Conservation (phyloP, 2,888 invertebrate species). For the Elaeidobius kamerunicus region DNA sequence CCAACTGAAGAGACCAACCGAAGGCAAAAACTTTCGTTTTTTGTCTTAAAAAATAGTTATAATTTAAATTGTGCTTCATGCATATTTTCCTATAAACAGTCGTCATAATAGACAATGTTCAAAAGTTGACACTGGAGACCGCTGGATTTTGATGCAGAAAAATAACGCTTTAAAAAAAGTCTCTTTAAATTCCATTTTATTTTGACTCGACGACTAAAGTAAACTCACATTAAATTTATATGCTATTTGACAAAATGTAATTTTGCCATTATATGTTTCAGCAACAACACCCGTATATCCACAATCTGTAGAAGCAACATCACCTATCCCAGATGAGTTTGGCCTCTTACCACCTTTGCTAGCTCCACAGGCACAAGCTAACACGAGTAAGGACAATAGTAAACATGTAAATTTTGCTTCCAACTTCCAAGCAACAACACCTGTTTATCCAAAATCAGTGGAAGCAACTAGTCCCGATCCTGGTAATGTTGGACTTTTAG, state of each 20-base stretch:
- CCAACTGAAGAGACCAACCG: too few relatives aligned
- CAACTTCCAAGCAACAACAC: slow-evolving; percentile 39
- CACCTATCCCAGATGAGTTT: slow-evolving; percentile 31
- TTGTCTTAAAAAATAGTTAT: too few relatives aligned
- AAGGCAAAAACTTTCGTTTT: too few relatives aligned
- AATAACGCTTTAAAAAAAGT: neutral
- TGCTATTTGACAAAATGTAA: too few relatives aligned
- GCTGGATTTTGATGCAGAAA: neutral
- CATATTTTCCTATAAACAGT: too few relatives aligned
- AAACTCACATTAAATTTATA: too few relatives aligned
- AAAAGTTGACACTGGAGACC: too few relatives aligned
- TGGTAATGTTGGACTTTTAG: slow-evolving; percentile 35
- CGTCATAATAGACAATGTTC: too few relatives aligned
- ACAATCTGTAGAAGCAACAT: slow-evolving; percentile 31
- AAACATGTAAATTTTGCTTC: slow-evolving; percentile 36
- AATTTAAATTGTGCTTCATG: too few relatives aligned
- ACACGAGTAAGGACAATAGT: neutral
- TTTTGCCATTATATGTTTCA: too few relatives aligned
- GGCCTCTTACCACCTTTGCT: slow-evolving; percentile 37
- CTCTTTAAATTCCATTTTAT: neutral
- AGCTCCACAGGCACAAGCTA: neutral
- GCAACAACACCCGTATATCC: slow-evolving; percentile 41
- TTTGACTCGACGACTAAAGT: too few relatives aligned
- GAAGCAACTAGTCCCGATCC: slow-evolving; percentile 38
- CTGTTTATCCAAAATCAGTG: slow-evolving; percentile 40